Evolutionary conservation across 2,888 invertebrate genomes (phyloP).

Genomic region (Macrophya annulata): DNA sequence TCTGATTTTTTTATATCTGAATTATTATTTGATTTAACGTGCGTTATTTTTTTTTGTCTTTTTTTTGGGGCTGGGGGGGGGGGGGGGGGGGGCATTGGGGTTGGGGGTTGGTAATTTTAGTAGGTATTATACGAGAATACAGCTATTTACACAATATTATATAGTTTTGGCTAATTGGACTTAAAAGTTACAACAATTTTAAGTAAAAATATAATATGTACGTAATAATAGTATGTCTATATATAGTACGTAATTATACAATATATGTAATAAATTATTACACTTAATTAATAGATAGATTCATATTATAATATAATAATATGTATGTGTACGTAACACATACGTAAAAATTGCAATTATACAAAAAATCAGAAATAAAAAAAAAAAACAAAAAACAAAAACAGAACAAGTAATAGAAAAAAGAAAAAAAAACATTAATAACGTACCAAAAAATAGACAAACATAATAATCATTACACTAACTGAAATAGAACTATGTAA

Average conservation of each 20-base stretch:
- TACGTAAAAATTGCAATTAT: not conserved
- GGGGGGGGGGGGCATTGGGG: too few species aligned
- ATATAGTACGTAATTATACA: slow-evolving; percentile 7
- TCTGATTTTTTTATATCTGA: not conserved
- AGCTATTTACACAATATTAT: slow-evolving; percentile 74
- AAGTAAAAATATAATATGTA: slow-evolving; percentile 67
- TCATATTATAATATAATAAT: not conserved
- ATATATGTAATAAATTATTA: slow-evolving; percentile 69
- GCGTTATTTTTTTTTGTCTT: not conserved
- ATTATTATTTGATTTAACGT: not conserved
- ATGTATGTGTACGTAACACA: not conserved
- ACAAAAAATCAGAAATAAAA: too few species aligned
- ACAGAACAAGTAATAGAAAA: not conserved
- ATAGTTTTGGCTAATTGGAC: slow-evolving; percentile 72
- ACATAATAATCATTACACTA: not conserved
- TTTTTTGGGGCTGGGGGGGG: not conserved
- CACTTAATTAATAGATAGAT: slow-evolving; percentile 69
- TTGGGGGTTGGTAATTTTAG: not conserved
- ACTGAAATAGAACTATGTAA: not conserved
- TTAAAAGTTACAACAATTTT: slow-evolving; percentile 66
- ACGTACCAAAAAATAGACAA: not conserved
- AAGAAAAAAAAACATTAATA: not conserved
- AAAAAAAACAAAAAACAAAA: not conserved
- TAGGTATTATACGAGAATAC: slow-evolving; percentile 68
- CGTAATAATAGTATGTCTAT: slow-evolving; percentile 18